phyloP scores from a whole-genome alignment of 2,888 invertebrate species.

The Prenolepis imparis region DNA sequence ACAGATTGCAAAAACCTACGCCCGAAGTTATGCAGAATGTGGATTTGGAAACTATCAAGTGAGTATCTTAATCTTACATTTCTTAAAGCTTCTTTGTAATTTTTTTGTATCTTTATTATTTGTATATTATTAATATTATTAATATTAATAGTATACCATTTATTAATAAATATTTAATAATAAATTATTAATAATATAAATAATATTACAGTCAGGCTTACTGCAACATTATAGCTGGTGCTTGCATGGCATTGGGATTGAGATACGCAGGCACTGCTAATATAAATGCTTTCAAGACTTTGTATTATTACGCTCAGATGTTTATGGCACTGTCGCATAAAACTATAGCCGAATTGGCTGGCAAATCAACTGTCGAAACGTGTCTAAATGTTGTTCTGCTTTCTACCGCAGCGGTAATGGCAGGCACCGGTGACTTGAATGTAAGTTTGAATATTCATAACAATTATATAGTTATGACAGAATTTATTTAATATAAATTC shows the following conservation, averaged over 20 bases:
- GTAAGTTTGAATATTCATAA: slow-evolving; percentile 79
- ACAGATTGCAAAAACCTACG: slow-evolving; percentile 92
- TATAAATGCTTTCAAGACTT: slow-evolving; percentile 92
- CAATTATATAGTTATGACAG: not conserved
- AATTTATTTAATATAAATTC: not conserved
- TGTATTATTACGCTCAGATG: slow-evolving; percentile 91
- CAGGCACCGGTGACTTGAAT: slow-evolving; percentile 96
- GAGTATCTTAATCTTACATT: slow-evolving; percentile 80
- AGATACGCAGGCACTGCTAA: slow-evolving; percentile 97
- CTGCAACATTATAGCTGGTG: slow-evolving; percentile 98
- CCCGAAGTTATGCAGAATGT: slow-evolving; percentile 89
- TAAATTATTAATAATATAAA: slow-evolving; percentile 4
- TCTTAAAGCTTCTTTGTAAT: slow-evolving; percentile 16
- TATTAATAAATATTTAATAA: too few species aligned
- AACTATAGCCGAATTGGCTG: slow-evolving; percentile 94
- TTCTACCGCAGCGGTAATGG: slow-evolving; percentile 96
- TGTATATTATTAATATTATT: too few species aligned
- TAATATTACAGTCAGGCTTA: slow-evolving; percentile 96
- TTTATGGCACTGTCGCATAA: slow-evolving; percentile 90
- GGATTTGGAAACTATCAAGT: slow-evolving; percentile 98
- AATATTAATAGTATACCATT: too few species aligned
- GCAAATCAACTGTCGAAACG: slow-evolving; percentile 95
- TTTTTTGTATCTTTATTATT: slow-evolving; percentile 32
- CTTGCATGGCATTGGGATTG: slow-evolving; percentile 96
- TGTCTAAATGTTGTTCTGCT: slow-evolving; percentile 94